Evolutionary conservation across 2,113 vertebrate species (phyloP).

Genomic region (Synchiropus splendidus): DNA sequence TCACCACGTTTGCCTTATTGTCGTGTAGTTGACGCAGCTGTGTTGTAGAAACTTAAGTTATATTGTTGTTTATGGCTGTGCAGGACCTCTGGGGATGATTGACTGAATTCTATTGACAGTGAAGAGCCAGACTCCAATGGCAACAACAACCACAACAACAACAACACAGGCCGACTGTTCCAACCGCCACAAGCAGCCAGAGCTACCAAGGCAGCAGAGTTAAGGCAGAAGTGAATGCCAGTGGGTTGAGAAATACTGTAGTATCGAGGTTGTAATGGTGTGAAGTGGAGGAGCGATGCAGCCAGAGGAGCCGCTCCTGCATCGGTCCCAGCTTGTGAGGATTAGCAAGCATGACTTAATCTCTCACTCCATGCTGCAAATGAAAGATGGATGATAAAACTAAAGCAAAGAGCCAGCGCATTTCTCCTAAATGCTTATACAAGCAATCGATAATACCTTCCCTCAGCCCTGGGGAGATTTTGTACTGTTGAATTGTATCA

Average conservation of each 20-base stretch:
- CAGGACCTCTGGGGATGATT: conserved; percentile 22
- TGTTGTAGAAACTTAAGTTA: neutral
- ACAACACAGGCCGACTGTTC: too few relatives aligned
- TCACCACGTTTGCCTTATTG: conserved; percentile 1
- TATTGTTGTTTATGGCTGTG: conserved; percentile 7
- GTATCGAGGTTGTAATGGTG: conserved; percentile 14
- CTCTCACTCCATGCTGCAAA: conserved; percentile 45
- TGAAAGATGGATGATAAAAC: conserved; percentile 24
- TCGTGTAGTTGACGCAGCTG: too few relatives aligned
- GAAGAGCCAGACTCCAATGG: conserved; percentile 19
- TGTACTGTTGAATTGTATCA: neutral
- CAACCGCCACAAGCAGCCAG: too few relatives aligned
- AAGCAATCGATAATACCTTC: conserved; percentile 1
- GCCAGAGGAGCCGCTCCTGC: conserved; percentile 39
- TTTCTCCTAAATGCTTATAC: conserved; percentile 9
- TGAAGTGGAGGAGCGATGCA: conserved; percentile 23
- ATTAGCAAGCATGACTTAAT: conserved; percentile 64
- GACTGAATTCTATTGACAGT: conserved; percentile 15
- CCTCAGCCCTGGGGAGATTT: neutral
- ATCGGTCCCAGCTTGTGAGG: conserved; percentile 56
- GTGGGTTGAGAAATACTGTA: conserved; percentile 23
- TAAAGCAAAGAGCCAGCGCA: neutral
- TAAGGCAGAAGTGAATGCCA: conserved; percentile 42
- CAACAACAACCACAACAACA: conserved; percentile 20
- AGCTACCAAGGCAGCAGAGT: conserved; percentile 19